phyloP scores from a whole-genome alignment of 64 coral and sea anemone genomes.

The Acropora yongei region DNA sequence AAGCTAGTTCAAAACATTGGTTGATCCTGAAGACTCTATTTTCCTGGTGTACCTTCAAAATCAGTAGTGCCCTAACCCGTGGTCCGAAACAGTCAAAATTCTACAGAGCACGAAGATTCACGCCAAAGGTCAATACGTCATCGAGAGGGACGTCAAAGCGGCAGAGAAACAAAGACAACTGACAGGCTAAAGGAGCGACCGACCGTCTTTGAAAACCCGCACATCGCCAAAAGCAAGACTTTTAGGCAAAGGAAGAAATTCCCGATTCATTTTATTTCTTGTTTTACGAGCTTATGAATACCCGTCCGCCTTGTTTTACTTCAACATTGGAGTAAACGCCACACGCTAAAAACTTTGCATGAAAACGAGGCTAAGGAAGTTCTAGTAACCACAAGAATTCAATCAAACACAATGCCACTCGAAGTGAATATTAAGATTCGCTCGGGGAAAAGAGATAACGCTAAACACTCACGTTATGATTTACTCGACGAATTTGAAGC shows the following conservation, averaged over 20 bases:
- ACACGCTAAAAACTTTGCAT: constrained; percentile 11
- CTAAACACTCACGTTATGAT: constrained; percentile 57
- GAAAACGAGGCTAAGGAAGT: constrained; percentile 42
- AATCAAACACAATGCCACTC: constrained; percentile 28
- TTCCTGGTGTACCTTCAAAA: background rate
- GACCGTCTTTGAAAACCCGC: constrained; percentile 30
- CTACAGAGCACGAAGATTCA: background rate
- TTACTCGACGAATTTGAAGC: constrained; percentile 79
- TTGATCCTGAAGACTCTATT: background rate
- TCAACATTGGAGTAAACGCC: background rate
- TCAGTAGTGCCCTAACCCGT: constrained; percentile 19
- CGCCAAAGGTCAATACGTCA: constrained; percentile 16
- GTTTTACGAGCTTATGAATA: background rate
- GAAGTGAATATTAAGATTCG: constrained; percentile 29
- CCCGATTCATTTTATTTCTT: background rate
- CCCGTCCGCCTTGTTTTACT: background rate
- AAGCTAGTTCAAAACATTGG: background rate
- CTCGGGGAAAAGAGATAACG: constrained; percentile 48
- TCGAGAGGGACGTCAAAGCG: background rate
- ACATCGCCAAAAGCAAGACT: constrained; percentile 20
- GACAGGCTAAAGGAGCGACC: constrained; percentile 30
- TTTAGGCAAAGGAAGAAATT: constrained; percentile 19
- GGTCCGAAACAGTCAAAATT: constrained; percentile 43
- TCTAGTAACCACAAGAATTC: background rate
- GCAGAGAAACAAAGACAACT: constrained; percentile 22